Conservation (phyloP, 1,140 invertebrate species). For the Neodiprion lecontei region DNA sequence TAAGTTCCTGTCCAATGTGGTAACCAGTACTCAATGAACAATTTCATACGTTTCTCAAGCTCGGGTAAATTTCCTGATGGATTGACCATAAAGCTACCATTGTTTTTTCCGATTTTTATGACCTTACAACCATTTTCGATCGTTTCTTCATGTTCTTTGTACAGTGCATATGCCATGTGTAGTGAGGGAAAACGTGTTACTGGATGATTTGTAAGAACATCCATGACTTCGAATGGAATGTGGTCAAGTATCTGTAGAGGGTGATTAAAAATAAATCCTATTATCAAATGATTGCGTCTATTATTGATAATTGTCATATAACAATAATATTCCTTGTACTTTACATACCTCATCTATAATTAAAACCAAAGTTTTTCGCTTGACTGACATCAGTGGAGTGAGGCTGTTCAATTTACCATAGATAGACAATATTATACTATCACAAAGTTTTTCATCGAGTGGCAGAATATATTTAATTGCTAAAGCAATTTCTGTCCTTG, state of each 20-base stretch:
- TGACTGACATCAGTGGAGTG: conserved; percentile 53
- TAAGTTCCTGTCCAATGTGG: conserved; percentile 70
- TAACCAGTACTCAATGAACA: conserved; percentile 70
- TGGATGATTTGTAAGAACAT: conserved; percentile 67
- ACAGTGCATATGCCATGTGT: conserved; percentile 71
- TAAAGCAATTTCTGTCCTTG: conserved; percentile 57
- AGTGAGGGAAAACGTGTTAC: conserved; percentile 78
- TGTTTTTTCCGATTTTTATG: conserved; percentile 46
- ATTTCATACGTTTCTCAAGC: conserved; percentile 72
- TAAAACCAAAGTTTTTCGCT: conserved; percentile 67
- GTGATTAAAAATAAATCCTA: conserved; percentile 22
- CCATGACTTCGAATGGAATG: conserved; percentile 78
- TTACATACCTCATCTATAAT: conserved; percentile 70
- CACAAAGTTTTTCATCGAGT: conserved; percentile 56
- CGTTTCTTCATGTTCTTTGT: conserved; percentile 66
- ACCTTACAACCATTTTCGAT: conserved; percentile 67
- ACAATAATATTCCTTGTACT: conserved; percentile 2
- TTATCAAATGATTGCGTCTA: neutral
- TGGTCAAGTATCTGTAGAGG: conserved; percentile 71
- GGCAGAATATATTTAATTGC: conserved; percentile 53
- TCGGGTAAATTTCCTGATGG: conserved; percentile 72
- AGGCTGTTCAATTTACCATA: conserved; percentile 51
- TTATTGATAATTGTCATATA: conserved; percentile 5
- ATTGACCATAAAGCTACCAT: conserved; percentile 69
- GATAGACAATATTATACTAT: conserved; percentile 55